Evolutionary conservation across 1,140 invertebrate genomes (phyloP), one percentile per base, ranked within the genome.

Genomic region (Lepidostoma basale): DNA sequence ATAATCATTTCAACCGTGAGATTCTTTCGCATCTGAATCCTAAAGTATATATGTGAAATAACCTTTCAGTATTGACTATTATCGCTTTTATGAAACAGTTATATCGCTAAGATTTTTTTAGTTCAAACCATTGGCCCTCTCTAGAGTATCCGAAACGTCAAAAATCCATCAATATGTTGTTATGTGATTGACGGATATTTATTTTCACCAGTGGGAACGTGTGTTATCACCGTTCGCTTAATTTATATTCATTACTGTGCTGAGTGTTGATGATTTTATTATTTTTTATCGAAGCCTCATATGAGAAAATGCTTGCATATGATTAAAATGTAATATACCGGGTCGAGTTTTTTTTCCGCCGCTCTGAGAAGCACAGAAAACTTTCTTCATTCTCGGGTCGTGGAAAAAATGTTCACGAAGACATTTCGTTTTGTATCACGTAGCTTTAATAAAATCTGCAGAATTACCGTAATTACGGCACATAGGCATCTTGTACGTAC

Each of bases 201-300:
- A 52, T 67, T 66, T 70, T 65, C 39, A 58, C 58, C 56, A 66
- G 62, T 70, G 59, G 49, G 58, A 62, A 67, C 47, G 14, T 54
- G 42, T 28, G 63, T 64, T 70, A 67, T 67, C 54, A 40, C 62
- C 63, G 63, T 30, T 39, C 26, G 56, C 58, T 70, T 63, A 67
- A 70, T 70, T 70, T 63, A 70, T 62, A 70, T 67, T 67, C 69
- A 70, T 67, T 70, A 70, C 42, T 16, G 14, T 42, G 26, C 40
- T 22, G 54, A 58, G 62, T 22, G 28, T 52, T 65, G 59, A 65
- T 64, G 68, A 65, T 65, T 69, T 64, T 69, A 65, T 69, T 70
- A 70, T 59, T 47, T 70, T 69, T 69, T 56, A 56, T 30, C 26
- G 14, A 30, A 25, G 20, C 52, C 52, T 56, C 52, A 18, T 26